Evolutionary conservation across 2,888 invertebrate species (phyloP), one percentile per base, ranked within the genome.

Genomic region (Branchellion lobata): DNA sequence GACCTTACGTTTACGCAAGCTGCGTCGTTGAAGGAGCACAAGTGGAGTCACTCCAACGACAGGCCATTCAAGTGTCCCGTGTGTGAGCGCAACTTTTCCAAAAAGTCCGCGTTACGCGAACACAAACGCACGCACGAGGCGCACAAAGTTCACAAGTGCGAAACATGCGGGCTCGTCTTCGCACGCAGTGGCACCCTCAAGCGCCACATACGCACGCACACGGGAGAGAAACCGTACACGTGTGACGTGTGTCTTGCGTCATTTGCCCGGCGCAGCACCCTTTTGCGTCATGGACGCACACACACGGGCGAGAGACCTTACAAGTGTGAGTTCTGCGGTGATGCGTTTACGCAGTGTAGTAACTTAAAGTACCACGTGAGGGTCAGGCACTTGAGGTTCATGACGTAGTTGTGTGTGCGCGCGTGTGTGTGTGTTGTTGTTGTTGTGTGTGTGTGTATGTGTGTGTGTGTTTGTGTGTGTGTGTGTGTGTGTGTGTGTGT

Each of bases 1-100:
- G 61, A 57, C 61, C 61, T 57, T 3, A 57, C 61, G n/a, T 57
- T 57, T n/a, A 57, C 61, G 5, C 61, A 57, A n/a, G 61, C 61
- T 3, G 5, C 21, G 3, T 18, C 61, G 24, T 24, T 57, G n/a
- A 57, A 57, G 61, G 14, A 57, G 21, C 61, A 57, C 61, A 57
- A 24, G 24, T 24, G 61, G 24, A n/a, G 5, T n/a, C 61, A 57
- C 61, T 14, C 3, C 61, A n/a, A n/a, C 3, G 61, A 57, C 3
- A 57, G 21, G 61, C 24, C 24, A 8, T 57, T 18, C 21, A 57
- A 57, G 24, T 57, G 61, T n/a, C 61, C 61, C 3, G 61, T 57
- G 21, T 57, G 61, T 57, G 61, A 57, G 24, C 61, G 61, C 24
- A 5, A 57, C 61, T 57, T 57, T n/a, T 57, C 61, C 11, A 8